Conservation (phyloP, 2,888 invertebrate species). For the Boloria selene region DNA sequence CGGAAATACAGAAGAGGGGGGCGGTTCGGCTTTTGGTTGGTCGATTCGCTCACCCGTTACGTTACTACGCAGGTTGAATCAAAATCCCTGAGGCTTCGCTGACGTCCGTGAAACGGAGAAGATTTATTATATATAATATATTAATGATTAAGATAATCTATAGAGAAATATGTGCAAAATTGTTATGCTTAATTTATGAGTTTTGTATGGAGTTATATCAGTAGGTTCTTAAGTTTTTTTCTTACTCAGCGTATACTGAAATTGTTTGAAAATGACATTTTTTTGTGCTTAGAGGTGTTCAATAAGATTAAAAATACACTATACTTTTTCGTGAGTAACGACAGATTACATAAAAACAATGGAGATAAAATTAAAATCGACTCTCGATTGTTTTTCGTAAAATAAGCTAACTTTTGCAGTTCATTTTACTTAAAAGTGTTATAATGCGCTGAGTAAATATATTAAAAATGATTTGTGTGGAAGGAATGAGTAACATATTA, state of each 20-base stretch:
- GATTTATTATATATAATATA: constrained; percentile 34
- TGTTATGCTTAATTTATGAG: constrained; percentile 47
- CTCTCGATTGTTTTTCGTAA: no score
- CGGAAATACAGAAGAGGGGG: constrained; percentile 71
- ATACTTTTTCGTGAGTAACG: not conserved
- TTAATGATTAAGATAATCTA: constrained; percentile 36
- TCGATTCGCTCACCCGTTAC: constrained; percentile 78
- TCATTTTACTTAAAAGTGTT: not conserved
- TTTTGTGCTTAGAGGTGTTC: not conserved
- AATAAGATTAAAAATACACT: not conserved
- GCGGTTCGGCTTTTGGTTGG: constrained; percentile 67
- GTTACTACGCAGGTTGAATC: constrained; percentile 80
- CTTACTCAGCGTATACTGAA: constrained; percentile 28
- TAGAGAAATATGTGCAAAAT: constrained; percentile 46
- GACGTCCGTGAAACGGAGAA: constrained; percentile 36
- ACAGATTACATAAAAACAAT: no score
- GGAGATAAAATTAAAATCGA: not conserved
- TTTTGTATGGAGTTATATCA: constrained; percentile 29
- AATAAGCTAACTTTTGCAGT: not conserved
- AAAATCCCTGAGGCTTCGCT: constrained; percentile 67
- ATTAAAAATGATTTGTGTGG: constrained; percentile 14
- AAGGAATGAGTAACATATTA: constrained; percentile 18
- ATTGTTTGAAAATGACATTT: not conserved
- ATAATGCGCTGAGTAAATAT: constrained; percentile 32
- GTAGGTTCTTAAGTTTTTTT: constrained; percentile 25